Conservation (phyloP, 1,140 invertebrate genomes). For the Bombus confusus region DNA sequence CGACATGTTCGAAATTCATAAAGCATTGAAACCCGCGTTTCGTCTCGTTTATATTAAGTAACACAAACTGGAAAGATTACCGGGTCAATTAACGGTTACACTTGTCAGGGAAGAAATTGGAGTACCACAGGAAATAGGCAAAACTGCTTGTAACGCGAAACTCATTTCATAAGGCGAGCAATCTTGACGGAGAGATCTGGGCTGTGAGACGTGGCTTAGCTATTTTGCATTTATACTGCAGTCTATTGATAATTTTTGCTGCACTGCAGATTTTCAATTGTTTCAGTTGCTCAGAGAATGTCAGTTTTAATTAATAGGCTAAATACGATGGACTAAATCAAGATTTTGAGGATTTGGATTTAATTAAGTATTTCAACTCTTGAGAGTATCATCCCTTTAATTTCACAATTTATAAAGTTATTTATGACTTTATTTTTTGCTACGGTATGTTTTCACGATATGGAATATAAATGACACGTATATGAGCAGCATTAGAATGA, state of each 20-base stretch:
- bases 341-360: no score
- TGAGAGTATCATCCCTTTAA: no score
- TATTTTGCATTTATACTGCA: not conserved
- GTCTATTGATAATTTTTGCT: not conserved
- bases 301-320: no score
- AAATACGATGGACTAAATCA: no score
- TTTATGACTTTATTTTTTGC: no score
- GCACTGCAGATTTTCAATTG: not conserved
- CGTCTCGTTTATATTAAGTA: not conserved
- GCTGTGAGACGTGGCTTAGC: no score
- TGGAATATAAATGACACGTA: no score
- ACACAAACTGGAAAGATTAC: not conserved
- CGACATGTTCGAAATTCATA: not conserved
- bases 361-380: no score
- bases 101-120: slow-evolving; percentile 6
- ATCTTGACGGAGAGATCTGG: not conserved
- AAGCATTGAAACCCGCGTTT: not conserved
- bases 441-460: no score
- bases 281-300: not conserved
- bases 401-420: no score
- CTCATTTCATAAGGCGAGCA: not conserved
- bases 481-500: not conserved
- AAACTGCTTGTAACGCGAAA: slow-evolving; percentile 10
- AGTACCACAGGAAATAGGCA: not conserved
- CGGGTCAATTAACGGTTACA: slow-evolving; percentile 25